Evolutionary conservation across 1,140 invertebrate species (phyloP).

Genomic region (Aphis gossypii): DNA sequence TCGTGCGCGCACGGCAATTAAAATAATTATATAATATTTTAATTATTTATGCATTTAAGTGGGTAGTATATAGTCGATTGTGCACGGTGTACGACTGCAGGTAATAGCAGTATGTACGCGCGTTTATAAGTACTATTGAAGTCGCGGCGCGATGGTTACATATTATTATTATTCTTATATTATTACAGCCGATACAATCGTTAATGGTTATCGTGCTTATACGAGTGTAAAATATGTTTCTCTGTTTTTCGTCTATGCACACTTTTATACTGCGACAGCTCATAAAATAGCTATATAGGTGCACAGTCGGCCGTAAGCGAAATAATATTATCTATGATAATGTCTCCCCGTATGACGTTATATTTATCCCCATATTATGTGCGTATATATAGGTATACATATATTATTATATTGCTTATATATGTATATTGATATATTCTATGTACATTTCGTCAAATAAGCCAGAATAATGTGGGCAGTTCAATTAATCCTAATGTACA

Average conservation of each 20-base stretch:
- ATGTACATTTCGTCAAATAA: not conserved
- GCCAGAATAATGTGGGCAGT: not conserved
- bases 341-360: not conserved
- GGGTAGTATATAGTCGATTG: not conserved
- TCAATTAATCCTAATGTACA: too few relatives aligned
- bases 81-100: not conserved
- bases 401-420: too few relatives aligned
- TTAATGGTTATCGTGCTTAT: not conserved
- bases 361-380: not conserved
- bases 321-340: not conserved
- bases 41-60: not conserved
- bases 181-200: not conserved
- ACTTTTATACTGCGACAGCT: not conserved
- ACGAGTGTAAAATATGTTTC: not conserved
- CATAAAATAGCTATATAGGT: too few relatives aligned
- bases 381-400: not conserved
- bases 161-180: not conserved
- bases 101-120: not conserved
- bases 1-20: not conserved
- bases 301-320: not conserved
- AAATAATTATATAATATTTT: constrained; percentile 21
- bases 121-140: not conserved
- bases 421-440: not conserved
- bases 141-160: not conserved
- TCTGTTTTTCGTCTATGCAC: not conserved